These are phyloP conservation scores for Trypoxylus dichotomus DNA, from an alignment of 1,140 invertebrate genomes.

Conservation along the genomic window DNA sequence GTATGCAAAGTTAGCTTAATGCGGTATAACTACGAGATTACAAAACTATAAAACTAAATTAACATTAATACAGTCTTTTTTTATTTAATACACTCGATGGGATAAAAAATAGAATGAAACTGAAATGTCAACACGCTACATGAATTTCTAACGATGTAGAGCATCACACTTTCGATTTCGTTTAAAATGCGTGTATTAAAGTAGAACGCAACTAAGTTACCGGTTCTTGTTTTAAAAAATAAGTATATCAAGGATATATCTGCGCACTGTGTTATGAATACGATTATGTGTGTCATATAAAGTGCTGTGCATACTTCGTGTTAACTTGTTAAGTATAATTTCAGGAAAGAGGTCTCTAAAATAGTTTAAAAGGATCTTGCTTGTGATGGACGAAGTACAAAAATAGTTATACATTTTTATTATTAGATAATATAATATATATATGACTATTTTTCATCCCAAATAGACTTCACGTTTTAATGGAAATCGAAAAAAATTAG, in stretches of 20 bases:
- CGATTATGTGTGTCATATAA: neutral
- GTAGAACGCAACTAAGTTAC: neutral
- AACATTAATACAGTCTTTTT: neutral
- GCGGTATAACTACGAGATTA: neutral
- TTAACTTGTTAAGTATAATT: too few relatives aligned
- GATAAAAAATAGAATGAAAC: neutral
- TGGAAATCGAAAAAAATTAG: too few relatives aligned
- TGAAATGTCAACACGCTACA: neutral
- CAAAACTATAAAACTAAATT: neutral
- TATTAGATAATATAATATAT: neutral
- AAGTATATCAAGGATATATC: neutral
- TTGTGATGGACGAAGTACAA: neutral
- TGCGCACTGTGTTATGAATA: neutral
- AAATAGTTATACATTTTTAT: neutral
- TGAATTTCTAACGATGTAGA: neutral
- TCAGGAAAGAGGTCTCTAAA: too few relatives aligned
- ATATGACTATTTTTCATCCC: neutral
- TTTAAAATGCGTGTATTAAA: neutral
- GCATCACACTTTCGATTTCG: neutral
- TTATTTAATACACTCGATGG: neutral
- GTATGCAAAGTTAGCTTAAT: neutral
- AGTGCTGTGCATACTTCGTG: neutral
- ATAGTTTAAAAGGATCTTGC: too few relatives aligned
- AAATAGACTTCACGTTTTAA: too few relatives aligned
- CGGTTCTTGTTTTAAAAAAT: neutral